Evolutionary conservation across 2,888 invertebrate genomes (phyloP).

Genomic region (Melanostoma scalare): DNA sequence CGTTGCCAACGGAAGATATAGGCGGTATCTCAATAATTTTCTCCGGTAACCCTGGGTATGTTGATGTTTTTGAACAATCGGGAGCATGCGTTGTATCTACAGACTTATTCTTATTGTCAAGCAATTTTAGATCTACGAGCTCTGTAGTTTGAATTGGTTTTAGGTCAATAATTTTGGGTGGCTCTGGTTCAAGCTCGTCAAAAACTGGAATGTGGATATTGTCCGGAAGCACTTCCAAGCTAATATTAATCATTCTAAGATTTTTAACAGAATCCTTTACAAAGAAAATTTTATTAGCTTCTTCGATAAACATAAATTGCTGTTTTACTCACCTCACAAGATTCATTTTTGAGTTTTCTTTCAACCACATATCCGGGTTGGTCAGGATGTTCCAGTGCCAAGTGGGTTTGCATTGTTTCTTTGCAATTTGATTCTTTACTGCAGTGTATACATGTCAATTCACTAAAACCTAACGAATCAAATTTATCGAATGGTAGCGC

Average conservation of each 20-base stretch:
- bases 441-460: conserved; percentile 47
- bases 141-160: too few relatives aligned
- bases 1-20: too few relatives aligned
- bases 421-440: conserved; percentile 10
- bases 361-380: conserved; percentile 22
- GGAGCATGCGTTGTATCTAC: too few relatives aligned
- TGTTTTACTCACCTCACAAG: conserved; percentile 16
- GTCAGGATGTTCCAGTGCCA: conserved; percentile 47
- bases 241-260: conserved; percentile 19
- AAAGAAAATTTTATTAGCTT: conserved; percentile 4
- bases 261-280: conserved; percentile 36
- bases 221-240: background rate
- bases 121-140: too few relatives aligned
- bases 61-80: too few relatives aligned
- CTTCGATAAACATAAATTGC: background rate
- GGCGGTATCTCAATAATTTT: too few relatives aligned
- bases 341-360: background rate
- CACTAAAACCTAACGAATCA: background rate
- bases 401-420: conserved; percentile 23
- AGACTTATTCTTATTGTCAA: too few relatives aligned
- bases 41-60: too few relatives aligned
- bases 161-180: too few relatives aligned
- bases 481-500: background rate
- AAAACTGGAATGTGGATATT: background rate
- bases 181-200: too few relatives aligned